Evolutionary conservation across 2,888 invertebrate species (phyloP).

Genomic region (Philereme vetulata): DNA sequence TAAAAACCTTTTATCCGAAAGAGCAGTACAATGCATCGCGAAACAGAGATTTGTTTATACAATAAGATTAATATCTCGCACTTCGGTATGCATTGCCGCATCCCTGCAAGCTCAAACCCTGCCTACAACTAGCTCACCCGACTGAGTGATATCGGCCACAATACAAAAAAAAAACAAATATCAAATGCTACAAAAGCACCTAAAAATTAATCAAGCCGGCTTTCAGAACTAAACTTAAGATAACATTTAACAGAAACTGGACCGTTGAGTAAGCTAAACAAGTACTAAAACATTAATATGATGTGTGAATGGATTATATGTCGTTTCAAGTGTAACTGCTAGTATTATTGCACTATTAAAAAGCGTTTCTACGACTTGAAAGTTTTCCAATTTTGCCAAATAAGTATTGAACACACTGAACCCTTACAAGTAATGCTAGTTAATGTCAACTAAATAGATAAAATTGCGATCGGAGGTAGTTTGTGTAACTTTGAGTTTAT

Average conservation of each 20-base stretch:
- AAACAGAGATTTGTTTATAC: constrained; percentile 28
- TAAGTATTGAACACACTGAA: constrained; percentile 46
- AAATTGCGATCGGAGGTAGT: constrained; percentile 7
- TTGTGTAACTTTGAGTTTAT: constrained; percentile 13
- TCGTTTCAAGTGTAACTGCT: constrained; percentile 22
- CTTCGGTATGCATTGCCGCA: constrained; percentile 46
- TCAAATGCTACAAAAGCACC: constrained; percentile 68
- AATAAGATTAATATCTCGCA: constrained; percentile 44
- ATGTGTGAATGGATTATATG: constrained; percentile 36
- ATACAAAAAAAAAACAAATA: constrained; percentile 52
- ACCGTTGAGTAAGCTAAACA: constrained; percentile 45
- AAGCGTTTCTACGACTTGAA: constrained; percentile 11
- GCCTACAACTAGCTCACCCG: constrained; percentile 60
- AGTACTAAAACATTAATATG: constrained; percentile 45
- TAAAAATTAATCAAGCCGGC: constrained; percentile 49
- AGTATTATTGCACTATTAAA: constrained; percentile 27
- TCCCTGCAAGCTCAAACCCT: constrained; percentile 59
- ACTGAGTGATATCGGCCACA: constrained; percentile 73
- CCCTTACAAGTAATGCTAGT: constrained; percentile 44
- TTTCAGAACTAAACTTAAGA: constrained; percentile 33
- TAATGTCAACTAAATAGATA: constrained; percentile 40
- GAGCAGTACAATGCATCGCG: constrained; percentile 28
- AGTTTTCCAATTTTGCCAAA: constrained; percentile 17
- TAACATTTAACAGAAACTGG: constrained; percentile 40
- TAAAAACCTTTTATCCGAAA: constrained; percentile 35